Base-by-base conservation (phyloP, 2,888 invertebrate species). In the Leptinotarsa haldemani region DNA sequence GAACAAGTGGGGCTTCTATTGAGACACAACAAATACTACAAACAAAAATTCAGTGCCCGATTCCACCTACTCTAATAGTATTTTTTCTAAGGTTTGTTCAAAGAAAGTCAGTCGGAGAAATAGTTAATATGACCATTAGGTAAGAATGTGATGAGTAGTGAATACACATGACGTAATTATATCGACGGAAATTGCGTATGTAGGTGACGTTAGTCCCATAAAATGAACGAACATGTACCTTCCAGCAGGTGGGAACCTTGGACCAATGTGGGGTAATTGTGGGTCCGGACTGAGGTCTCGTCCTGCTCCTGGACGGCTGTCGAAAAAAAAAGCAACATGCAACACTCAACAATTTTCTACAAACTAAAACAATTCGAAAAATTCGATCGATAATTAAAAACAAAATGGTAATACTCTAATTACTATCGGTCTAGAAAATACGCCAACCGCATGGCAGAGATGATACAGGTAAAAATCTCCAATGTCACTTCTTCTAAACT, bases 231-330 rank as follows among this genome's bases (percentile, higher is more conserved):
- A 77, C 69, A 75, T 88, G 87, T 91, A 94, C 94, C 94, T 94
- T 91, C 94, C 94, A 91, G 92, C 92, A 79, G 95, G 92, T 89
- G 95, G 94, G 91, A 96, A 96, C 87, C 95, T 90, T 81, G 96
- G 96, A 83, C 96, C 96, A 89, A 94, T 94, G 90, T 96, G 96
- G 81, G 95, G 96, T 89, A 95, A 92, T 83, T 92, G 92, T 84
- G 93, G 90, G 87, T 95, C 95, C 79, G 95, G 95, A 83, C 94
- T 94, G 87, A 90, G 89, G 89, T 96, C 95, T 82, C 94, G 91
- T 85, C 93, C 94, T 56, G 74, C 69, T 89, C 95, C 96, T 90
- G 93, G 90, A 88, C 95, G 95, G 92, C 95, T 95, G 92, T 89
- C 88, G 88, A 84, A 84, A 85, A 84, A 84, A 85, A 83, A 84